These are phyloP conservation scores for Nemotelus pantherinus DNA, from an alignment of 2,888 invertebrate genomes.

Conservation along the genomic window DNA sequence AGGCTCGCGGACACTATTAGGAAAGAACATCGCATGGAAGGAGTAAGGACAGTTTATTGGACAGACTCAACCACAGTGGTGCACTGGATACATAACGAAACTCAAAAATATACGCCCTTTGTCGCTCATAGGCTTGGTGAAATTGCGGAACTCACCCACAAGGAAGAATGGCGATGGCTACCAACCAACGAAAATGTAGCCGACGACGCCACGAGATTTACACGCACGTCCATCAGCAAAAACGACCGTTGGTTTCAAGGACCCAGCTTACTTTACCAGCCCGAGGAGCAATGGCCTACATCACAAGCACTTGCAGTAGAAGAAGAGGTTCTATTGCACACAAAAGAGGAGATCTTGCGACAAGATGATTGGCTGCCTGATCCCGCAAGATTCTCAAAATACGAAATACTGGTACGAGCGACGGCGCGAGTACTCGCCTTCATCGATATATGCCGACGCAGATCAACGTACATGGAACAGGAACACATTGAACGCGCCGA, in stretches of 20 bases:
- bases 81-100: constrained; percentile 9
- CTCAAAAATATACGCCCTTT: constrained; percentile 1
- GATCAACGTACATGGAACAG: too few relatives aligned
- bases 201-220: not conserved
- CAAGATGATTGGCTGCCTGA: too few relatives aligned
- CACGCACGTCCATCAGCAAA: not conserved
- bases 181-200: constrained; percentile 3
- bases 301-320: too few relatives aligned
- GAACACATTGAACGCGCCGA: too few relatives aligned
- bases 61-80: constrained; percentile 9
- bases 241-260: constrained; percentile 7
- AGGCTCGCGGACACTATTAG: constrained; percentile 1
- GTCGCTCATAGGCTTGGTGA: not conserved
- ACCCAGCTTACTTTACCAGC: not conserved
- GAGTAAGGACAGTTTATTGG: constrained; percentile 1
- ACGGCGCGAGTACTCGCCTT: too few relatives aligned
- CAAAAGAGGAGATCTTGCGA: too few relatives aligned
- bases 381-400: too few relatives aligned
- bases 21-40: constrained; percentile 1
- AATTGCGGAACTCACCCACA: constrained; percentile 14
- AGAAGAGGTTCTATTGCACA: too few relatives aligned
- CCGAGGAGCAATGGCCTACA: too few relatives aligned
- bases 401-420: too few relatives aligned
- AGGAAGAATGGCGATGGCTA: constrained; percentile 9
- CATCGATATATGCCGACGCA: too few relatives aligned